Evolutionary conservation across 2,797 vertebrate genomes (phyloP), one percentile per base, ranked within the genome.

Genomic region (Pipistrellus nathusii): DNA sequence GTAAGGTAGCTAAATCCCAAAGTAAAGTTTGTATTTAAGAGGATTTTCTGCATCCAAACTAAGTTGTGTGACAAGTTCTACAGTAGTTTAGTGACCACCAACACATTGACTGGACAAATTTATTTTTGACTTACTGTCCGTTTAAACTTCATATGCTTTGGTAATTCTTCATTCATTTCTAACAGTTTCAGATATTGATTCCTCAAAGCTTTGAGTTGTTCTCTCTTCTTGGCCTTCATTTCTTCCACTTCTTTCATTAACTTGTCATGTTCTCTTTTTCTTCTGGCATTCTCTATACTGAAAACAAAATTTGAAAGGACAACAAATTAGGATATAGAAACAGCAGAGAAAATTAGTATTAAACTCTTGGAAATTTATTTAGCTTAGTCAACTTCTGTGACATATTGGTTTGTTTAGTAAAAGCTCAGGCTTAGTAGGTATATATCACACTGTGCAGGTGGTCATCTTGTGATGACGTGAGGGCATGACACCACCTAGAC

Each of bases 221-320:
- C 98, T 38, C 98, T 98, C 88, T 98, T 98, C 51, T 92, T 88
- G 3, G 14, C 93, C 57, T 98, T 99, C 96, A 98, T 98, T 69
- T 97, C 94, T 96, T 99, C 99, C 0, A 98, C 99, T 97, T 99
- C 98, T 59, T 94, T 98, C 69, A 97, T 98, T 97, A 98, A 96
- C 27, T 96, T 98, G 57, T 99, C 99, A 72, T 97, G 81, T 85
- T 99, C 98, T 78, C 97, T 97, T 97, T 98, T 99, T 98, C 98
- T 98, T 93, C 98, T 99, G 32, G 98, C 98, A 75, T 97, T 98
- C 98, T 99, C 99, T 95, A 99, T 99, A 98, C 99, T 99, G 97
- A 93, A 97, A 93, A 96, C 32, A 93, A 97, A 94, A 95, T 64
- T 88, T 48, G 92, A 96, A 92, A 32, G 0, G 4, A 41, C 6